A percentile compares a stretch with the other conserved stretches of the same genome.
These are phyloP conservation scores for Zophobas atratus DNA, from an alignment of 1,140 invertebrate genomes.

Conservation along the genomic window DNA sequence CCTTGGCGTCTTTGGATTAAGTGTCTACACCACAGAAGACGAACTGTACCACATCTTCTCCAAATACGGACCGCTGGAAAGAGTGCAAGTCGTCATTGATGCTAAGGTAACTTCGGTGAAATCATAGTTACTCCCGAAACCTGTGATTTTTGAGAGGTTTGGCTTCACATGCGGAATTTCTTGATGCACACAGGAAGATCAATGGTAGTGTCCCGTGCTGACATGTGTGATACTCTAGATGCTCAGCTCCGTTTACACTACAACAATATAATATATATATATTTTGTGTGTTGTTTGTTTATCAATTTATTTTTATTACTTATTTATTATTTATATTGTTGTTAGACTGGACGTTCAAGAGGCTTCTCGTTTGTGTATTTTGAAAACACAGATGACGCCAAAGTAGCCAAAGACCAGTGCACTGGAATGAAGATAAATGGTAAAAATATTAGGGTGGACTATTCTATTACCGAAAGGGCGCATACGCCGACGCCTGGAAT, in stretches of 20 bases:
- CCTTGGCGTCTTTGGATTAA: conserved; percentile 95
- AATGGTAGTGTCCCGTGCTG: conserved; percentile 53
- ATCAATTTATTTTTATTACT: conserved; percentile 5
- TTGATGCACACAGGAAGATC: conserved; percentile 54
- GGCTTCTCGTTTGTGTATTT: conserved; percentile 99
- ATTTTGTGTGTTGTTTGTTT: no score
- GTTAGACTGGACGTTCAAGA: conserved; percentile 90
- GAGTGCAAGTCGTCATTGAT: conserved; percentile 96
- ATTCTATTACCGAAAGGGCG: conserved; percentile 96
- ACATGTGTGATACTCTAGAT: conserved; percentile 41
- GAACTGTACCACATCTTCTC: conserved; percentile 95
- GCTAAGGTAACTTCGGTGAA: conserved; percentile 82
- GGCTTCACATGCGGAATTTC: conserved; percentile 14
- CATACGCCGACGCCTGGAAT: conserved; percentile 98
- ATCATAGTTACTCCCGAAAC: conserved; percentile 12
- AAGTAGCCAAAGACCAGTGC: conserved; percentile 94
- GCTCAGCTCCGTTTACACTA: conserved; percentile 52
- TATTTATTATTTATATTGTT: conserved; percentile 47
- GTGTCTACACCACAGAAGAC: conserved; percentile 92
- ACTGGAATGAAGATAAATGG: conserved; percentile 96
- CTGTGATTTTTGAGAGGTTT: conserved; percentile 48
- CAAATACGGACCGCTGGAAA: conserved; percentile 93
- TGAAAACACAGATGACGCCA: conserved; percentile 90
- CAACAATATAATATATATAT: conserved; percentile 8
- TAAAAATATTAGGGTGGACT: conserved; percentile 94